phyloP scores from a whole-genome alignment of 2,888 invertebrate genomes.

The Ptilodon capucinus region DNA sequence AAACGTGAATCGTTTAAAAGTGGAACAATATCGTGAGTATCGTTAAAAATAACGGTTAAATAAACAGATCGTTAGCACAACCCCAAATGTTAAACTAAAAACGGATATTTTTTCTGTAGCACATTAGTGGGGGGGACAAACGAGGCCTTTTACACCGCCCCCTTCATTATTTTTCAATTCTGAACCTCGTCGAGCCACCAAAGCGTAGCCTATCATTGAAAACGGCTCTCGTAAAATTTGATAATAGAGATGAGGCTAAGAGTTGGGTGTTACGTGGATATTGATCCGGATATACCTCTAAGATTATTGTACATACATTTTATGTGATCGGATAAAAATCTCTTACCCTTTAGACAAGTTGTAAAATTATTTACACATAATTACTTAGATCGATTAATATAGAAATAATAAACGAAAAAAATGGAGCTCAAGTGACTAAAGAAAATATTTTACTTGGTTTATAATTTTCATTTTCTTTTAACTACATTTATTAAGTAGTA shows the following conservation, averaged over 20 bases:
- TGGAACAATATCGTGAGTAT: not conserved
- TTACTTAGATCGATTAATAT: too few species aligned
- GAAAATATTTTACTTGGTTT: too few species aligned
- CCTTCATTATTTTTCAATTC: constrained; percentile 45
- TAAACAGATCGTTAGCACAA: not conserved
- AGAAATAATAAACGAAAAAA: too few species aligned
- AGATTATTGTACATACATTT: not conserved
- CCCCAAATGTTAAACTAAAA: not conserved
- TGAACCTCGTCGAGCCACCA: constrained; percentile 25
- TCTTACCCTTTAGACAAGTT: too few species aligned
- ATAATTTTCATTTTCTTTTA: too few species aligned
- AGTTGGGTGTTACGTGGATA: not conserved
- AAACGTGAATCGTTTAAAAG: too few species aligned
- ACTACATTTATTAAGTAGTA: too few species aligned
- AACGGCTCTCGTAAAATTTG: constrained; percentile 39
- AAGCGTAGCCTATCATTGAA: constrained; percentile 27
- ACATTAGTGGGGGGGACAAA: not conserved
- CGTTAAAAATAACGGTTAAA: not conserved
- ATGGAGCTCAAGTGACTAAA: too few species aligned
- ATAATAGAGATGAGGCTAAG: constrained; percentile 13
- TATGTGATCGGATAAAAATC: too few species aligned
- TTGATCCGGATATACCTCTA: not conserved
- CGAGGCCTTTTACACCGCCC: not conserved
- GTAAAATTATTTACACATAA: too few species aligned
- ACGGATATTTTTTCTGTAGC: not conserved